Evolutionary conservation across 2,113 vertebrate species (phyloP).

Genomic region (Agapornis roseicollis): DNA sequence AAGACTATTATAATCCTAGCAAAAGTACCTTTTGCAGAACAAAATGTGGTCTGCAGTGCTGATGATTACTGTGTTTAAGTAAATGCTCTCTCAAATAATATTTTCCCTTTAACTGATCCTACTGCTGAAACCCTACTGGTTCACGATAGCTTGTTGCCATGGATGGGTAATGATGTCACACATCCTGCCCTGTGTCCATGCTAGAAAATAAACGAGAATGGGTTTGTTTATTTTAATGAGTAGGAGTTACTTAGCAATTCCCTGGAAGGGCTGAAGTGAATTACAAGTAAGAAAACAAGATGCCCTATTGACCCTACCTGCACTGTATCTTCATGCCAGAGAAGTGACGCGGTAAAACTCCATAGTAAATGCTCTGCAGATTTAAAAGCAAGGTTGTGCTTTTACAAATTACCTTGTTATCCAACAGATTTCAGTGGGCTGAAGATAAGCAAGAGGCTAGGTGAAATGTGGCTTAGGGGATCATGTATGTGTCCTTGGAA

Average conservation of each 20-base stretch:
- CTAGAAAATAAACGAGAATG: constrained; percentile 9
- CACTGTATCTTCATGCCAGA: not conserved
- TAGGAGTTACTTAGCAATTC: not conserved
- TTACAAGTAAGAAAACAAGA: not conserved
- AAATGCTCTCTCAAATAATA: not conserved
- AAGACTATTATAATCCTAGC: not conserved
- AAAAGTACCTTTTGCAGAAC: not conserved
- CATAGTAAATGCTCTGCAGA: not conserved
- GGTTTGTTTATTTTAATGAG: constrained; percentile 8
- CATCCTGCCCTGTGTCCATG: not conserved
- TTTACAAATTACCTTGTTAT: not conserved
- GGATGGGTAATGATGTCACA: constrained; percentile 18
- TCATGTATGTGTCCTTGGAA: not conserved
- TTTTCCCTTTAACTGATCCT: not conserved
- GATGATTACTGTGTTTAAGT: not conserved
- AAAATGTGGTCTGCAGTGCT: not conserved
- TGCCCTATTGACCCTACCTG: not conserved
- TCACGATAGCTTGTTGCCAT: not conserved
- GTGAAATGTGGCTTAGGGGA: not conserved
- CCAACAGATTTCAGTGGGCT: not conserved
- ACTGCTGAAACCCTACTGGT: not conserved
- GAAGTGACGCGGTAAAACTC: not conserved
- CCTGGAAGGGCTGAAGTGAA: constrained; percentile 6
- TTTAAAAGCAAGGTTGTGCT: not conserved
- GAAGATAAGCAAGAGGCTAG: not conserved